Evolutionary conservation across 1,140 invertebrate species (phyloP), one percentile per base, ranked within the genome.

Genomic region (Drosophila sulfurigaster): DNA sequence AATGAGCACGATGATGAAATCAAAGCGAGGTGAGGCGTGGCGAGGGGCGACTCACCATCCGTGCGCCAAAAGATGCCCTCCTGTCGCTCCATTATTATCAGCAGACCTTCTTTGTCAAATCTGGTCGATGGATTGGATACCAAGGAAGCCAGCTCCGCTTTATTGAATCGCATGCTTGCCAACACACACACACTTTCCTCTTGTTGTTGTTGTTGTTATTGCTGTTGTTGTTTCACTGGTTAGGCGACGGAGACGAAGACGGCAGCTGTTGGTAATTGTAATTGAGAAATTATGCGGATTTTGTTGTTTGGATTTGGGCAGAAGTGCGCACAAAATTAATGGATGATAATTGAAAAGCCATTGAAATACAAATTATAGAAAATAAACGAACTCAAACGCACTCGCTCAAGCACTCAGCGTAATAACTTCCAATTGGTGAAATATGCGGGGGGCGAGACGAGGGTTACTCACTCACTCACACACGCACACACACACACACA

Each of bases 21-120:
- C 15, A 20, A 48, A 35, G 41, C 8, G 5, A 11, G 32, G 8
- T 10, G 35, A 38, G 35, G 8, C 35, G 35, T 10, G 35, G 30
- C 30, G 30, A 32, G 30, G 7, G 30, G 35, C 35, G 15, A 94
- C 95, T 95, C 94, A 98, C 98, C 96, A 95, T 99, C 97, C 68
- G 96, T 95, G 93, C 96, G 95, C 82, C 97, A 95, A 93, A 99
- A 98, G 93, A 99, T 97, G 52, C 97, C 96, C 91, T 98, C 98
- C 86, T 98, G 97, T 75, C 96, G 95, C 93, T 99, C 98, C 70
- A 95, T 96, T 49, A 99, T 94, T 60, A 96, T 95, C 56, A 99
- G 94, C 75, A 97, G 94, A 15, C 98, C 98, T 94, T 99, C 98
- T 89, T 97, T 97, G 91, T 98, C 97, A 93, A 98, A 98, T 92